Conservation (phyloP, 2,113 vertebrate species). For the Sus scrofa region T2T-Sscrofa CM000830.6:25102501-25103000, state of each 20-base stretch:
- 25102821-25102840: neutral
- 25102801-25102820: conserved; percentile 45
- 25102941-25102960: neutral
- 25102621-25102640: neutral
- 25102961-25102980: neutral
- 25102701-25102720: neutral
- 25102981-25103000: neutral
- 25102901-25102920: neutral
- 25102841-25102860: neutral
- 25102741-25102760: neutral
- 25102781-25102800: neutral
- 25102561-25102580: conserved; percentile 45
- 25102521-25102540: conserved; percentile 45
- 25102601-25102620: conserved; percentile 27
- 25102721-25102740: neutral
- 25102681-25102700: neutral
- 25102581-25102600: neutral
- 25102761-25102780: neutral
- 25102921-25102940: neutral
- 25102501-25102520: conserved; percentile 39
- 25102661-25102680: neutral
- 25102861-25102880: conserved; percentile 24
- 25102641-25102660: conserved; percentile 6
- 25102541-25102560: neutral
- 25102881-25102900: conserved; percentile 15